Percentiles rank a stretch among this genome's conserved stretches.
These are phyloP conservation scores for Ptilodon capucinus DNA, from an alignment of 2,888 invertebrate species.

Conservation along the genomic window DNA sequence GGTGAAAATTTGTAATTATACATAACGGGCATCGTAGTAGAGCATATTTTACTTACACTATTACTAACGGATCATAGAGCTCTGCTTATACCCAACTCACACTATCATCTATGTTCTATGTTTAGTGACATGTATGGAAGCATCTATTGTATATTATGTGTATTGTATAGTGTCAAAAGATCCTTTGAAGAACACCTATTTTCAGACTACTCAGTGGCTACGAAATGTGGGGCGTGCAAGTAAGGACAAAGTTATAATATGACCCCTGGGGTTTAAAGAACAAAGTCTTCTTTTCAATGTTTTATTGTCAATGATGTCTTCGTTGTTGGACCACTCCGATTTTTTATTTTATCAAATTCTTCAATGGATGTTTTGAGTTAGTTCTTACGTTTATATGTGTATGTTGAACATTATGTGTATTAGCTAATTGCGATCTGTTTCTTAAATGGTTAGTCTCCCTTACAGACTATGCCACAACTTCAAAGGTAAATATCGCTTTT, in stretches of 20 bases:
- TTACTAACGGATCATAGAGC: constrained; percentile 30
- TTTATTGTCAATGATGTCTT: no score
- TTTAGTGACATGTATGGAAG: constrained; percentile 26
- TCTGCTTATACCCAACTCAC: constrained; percentile 38
- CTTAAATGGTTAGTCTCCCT: constrained; percentile 73
- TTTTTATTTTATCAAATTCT: constrained; percentile 15
- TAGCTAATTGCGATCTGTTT: constrained; percentile 78
- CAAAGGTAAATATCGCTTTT: constrained; percentile 28
- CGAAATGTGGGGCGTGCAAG: not conserved
- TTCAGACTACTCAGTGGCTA: not conserved
- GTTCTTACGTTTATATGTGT: constrained; percentile 49
- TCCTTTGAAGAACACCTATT: constrained; percentile 26
- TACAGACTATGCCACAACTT: constrained; percentile 42
- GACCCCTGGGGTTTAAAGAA: no score
- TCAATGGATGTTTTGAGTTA: constrained; percentile 35
- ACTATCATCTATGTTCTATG: constrained; percentile 17
- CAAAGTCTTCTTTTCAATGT: no score
- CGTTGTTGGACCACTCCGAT: no score
- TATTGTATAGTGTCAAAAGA: constrained; percentile 25
- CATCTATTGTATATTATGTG: constrained; percentile 24
- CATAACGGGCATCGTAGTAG: not conserved
- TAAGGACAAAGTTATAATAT: no score
- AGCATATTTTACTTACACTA: constrained; percentile 32
- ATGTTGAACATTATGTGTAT: constrained; percentile 41
- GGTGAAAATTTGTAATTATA: not conserved